Base-by-base conservation (phyloP, 2,888 invertebrate species). In the Acleris emargana region DNA sequence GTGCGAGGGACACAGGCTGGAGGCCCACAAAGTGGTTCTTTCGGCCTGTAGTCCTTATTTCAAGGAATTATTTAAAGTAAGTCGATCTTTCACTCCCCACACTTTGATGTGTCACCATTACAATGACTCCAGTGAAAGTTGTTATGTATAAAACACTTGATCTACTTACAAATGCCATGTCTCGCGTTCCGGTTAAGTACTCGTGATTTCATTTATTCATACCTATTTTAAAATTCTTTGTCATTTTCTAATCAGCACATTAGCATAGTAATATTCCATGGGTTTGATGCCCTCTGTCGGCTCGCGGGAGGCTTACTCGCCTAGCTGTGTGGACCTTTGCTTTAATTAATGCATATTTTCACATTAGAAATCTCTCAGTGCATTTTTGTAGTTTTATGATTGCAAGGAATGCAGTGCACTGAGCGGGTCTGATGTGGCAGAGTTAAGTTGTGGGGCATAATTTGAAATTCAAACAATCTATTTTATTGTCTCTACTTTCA, bases 31-130 rank as follows among this genome's bases (percentile, higher is more conserved):
- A 94, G 95, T 97, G 88, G 96, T 96, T 79, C 94, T 97, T 74
- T 96, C 96, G 71, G 97, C 97, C 75, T 97, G 97, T 93, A 97
- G 96, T 91, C 96, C 97, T 76, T 97, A 96, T 93, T 97, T 97
- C 93, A 96, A 96, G 94, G 96, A 96, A 92, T 93, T 96, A 82
- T 96, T 96, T 92, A 96, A 96, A 95, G 96, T 96, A 94, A 94
- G 94, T 92, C 82, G 82, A 87, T 91, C 89, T 91, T 91, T 91
- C 88, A 87, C 90, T 90, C 91, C 89, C 88, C 90, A 90, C 91
- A 90, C 88, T 88, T 88, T 91, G 91, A 91, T 91, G 92, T 92
- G 91, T 92, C 92, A 92, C 91, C 92, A 91, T 91, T 91, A 92
- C 92, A 91, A 92, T 92, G 92, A 91, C 88, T 92, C 87, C 90